phyloP scores from a whole-genome alignment of 2,113 vertebrate species.

The Petrocephalus microphthalmus region DNA sequence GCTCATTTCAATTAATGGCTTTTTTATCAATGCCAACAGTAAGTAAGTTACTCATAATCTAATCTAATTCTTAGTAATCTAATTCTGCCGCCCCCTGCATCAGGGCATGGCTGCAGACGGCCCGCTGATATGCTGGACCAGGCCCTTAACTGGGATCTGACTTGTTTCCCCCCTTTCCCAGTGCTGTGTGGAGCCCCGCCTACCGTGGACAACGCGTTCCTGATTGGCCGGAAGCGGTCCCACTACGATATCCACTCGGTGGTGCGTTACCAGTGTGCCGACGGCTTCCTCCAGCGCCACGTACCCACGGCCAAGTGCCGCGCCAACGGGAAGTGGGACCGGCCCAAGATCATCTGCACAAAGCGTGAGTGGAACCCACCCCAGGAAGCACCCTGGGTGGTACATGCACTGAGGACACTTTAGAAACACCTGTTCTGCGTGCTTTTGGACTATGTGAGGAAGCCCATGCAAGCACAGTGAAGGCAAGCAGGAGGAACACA shows the following conservation, averaged over 20 bases:
- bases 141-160: neutral
- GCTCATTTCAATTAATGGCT: neutral
- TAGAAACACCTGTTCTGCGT: neutral
- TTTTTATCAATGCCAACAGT: neutral
- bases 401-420: neutral
- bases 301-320: slow-evolving; percentile 81
- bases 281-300: slow-evolving; percentile 81
- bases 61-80: neutral
- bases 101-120: neutral
- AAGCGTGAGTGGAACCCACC: slow-evolving; percentile 71
- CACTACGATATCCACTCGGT: slow-evolving; percentile 84
- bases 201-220: slow-evolving; percentile 71
- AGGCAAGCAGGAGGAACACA: neutral
- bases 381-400: neutral
- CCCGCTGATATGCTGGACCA: neutral
- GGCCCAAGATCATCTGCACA: slow-evolving; percentile 84
- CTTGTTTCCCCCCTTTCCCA: slow-evolving; percentile 36
- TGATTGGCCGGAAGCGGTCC: slow-evolving; percentile 73
- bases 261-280: slow-evolving; percentile 81
- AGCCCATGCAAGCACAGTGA: neutral
- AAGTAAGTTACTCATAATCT: neutral
- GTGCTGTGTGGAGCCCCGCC: slow-evolving; percentile 86
- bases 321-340: slow-evolving; percentile 86
- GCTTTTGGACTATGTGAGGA: neutral
- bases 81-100: neutral